Evolutionary conservation across 2,113 vertebrate species (phyloP).

Genomic region (Sinocyclocheilus grahami): DNA sequence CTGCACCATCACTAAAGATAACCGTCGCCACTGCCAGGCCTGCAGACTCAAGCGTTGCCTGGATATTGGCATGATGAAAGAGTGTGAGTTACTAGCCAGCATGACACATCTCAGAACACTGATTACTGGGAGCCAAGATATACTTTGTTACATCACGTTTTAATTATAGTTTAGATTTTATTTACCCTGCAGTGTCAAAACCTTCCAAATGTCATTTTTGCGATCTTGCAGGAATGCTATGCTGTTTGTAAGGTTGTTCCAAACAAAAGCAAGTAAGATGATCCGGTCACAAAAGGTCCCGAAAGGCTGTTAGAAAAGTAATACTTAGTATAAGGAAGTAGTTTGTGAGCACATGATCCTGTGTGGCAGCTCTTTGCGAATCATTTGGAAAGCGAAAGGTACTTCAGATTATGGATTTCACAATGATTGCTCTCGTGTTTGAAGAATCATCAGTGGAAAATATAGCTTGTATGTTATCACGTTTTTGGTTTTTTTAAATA

Average conservation of each 20-base stretch:
- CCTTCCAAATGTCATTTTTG: neutral
- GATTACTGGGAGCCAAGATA: neutral
- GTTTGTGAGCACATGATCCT: neutral
- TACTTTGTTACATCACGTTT: neutral
- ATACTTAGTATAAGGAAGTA: neutral
- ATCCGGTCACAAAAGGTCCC: neutral
- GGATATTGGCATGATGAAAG: constrained; percentile 99
- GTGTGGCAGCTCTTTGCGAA: neutral
- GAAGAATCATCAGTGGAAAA: neutral
- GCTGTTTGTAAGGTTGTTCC: neutral
- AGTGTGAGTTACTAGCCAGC: constrained; percentile 83
- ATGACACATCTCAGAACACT: constrained; percentile 3
- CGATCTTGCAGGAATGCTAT: neutral
- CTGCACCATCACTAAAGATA: constrained; percentile 98
- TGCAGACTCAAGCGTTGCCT: constrained; percentile 94
- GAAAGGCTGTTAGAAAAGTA: neutral
- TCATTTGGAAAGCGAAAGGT: constrained; percentile 13
- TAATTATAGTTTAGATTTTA: constrained; percentile 4
- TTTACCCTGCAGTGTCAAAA: neutral
- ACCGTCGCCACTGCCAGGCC: constrained; percentile 96
- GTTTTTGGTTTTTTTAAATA: neutral
- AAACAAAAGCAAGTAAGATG: neutral
- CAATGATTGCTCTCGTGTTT: neutral
- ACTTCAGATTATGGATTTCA: neutral
- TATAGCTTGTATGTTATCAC: neutral